A percentile compares a stretch with the other conserved stretches of the same genome.
Evolutionary conservation across 2,888 invertebrate genomes (phyloP).

Genomic region (Trichogramma dendrolimi): DNA sequence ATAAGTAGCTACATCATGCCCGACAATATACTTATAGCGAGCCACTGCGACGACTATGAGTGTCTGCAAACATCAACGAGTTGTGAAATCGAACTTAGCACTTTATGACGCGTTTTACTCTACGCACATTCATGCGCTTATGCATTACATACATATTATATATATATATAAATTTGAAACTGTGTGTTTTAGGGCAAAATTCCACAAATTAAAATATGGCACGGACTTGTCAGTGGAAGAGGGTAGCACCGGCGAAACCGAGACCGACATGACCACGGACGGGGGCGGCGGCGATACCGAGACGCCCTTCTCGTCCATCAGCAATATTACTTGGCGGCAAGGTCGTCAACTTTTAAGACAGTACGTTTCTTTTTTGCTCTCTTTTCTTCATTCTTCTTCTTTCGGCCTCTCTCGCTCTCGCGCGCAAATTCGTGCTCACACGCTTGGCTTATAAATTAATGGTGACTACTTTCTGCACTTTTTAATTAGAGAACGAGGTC

Average conservation of each 20-base stretch:
- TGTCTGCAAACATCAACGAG: too few relatives aligned
- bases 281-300: slow-evolving; percentile 59
- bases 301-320: slow-evolving; percentile 71
- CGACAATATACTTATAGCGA: too few relatives aligned
- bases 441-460: background rate
- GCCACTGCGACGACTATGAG: too few relatives aligned
- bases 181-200: slow-evolving; percentile 67
- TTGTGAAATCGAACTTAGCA: too few relatives aligned
- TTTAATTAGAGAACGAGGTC: too few relatives aligned
- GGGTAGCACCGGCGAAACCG: slow-evolving; percentile 50
- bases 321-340: slow-evolving; percentile 92
- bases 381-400: background rate
- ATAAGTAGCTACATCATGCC: too few relatives aligned
- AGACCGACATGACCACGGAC: slow-evolving; percentile 41
- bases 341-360: slow-evolving; percentile 94
- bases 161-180: slow-evolving; percentile 8
- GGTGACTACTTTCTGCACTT: background rate
- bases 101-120: too few relatives aligned
- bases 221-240: slow-evolving; percentile 82
- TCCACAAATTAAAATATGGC: slow-evolving; percentile 94
- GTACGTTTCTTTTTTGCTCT: slow-evolving; percentile 57
- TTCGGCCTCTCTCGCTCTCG: too few relatives aligned
- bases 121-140: too few relatives aligned
- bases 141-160: background rate
- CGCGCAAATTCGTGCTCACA: too few relatives aligned